Conservation (phyloP, 2,113 vertebrate genomes). For the Labeo rohita region DNA sequence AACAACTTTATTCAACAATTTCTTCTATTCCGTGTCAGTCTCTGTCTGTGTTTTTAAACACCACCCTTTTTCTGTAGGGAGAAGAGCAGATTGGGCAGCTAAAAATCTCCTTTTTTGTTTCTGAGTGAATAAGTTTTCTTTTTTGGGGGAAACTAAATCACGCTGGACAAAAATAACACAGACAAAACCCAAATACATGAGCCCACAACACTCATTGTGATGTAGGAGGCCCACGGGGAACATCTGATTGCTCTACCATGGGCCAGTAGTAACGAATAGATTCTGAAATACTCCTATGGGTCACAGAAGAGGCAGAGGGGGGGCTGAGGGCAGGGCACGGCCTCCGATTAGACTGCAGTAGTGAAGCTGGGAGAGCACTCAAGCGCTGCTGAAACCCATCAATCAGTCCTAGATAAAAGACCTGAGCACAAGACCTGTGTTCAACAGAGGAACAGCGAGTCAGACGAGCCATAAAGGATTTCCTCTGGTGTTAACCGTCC, state of each 20-base stretch:
- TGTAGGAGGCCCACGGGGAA: slow-evolving; percentile 43
- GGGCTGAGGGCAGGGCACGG: slow-evolving; percentile 54
- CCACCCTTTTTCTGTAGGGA: too few species aligned
- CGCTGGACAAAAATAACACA: not conserved
- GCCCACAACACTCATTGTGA: not conserved
- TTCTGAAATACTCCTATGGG: slow-evolving; percentile 54
- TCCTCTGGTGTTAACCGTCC: slow-evolving; percentile 63
- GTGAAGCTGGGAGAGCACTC: slow-evolving; percentile 67
- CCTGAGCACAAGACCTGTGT: slow-evolving; percentile 63
- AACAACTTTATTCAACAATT: too few species aligned
- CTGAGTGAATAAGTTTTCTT: not conserved
- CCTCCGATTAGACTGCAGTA: slow-evolving; percentile 59
- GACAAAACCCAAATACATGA: slow-evolving; percentile 1
- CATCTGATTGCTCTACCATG: slow-evolving; percentile 70
- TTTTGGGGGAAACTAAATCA: not conserved
- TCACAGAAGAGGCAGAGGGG: slow-evolving; percentile 36
- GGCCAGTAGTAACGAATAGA: slow-evolving; percentile 69
- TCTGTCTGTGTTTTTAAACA: too few species aligned
- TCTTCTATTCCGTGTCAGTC: too few species aligned
- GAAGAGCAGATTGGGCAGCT: not conserved
- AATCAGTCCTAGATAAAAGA: slow-evolving; percentile 73
- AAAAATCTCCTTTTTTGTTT: not conserved
- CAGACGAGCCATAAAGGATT: slow-evolving; percentile 64
- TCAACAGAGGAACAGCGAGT: slow-evolving; percentile 63
- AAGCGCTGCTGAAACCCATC: slow-evolving; percentile 66